A percentile compares a stretch with the other conserved stretches of the same genome.
Evolutionary conservation across 2,797 vertebrate species (phyloP).

Genomic region (Enteromius viviparus): DNA sequence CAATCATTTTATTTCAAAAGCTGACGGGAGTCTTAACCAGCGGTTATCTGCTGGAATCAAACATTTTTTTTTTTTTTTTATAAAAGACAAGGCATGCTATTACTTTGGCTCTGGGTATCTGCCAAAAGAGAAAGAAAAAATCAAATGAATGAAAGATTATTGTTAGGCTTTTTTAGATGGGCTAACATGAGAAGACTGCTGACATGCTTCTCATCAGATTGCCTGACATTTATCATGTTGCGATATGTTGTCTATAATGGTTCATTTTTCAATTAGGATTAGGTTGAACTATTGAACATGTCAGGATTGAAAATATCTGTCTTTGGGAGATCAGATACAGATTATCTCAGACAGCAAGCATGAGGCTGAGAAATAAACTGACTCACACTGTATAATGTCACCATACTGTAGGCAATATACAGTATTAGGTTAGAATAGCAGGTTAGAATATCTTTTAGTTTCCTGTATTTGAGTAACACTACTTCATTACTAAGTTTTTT

Average conservation of each 20-base stretch:
- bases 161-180: conserved; percentile 41
- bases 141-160: conserved; percentile 3
- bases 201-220: conserved; percentile 48
- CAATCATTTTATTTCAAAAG: conserved; percentile 17
- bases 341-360: conserved; percentile 24
- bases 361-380: not conserved
- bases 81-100: not conserved
- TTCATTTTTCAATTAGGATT: conserved; percentile 60
- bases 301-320: conserved; percentile 35
- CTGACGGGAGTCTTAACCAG: not conserved
- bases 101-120: conserved; percentile 20
- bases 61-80: not conserved
- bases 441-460: too few species aligned
- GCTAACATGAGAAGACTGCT: conserved; percentile 55
- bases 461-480: not conserved
- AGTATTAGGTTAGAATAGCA: too few species aligned
- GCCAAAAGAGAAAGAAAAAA: conserved; percentile 12
- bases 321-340: conserved; percentile 26
- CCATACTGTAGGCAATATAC: too few species aligned
- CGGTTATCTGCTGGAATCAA: not conserved
- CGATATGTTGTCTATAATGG: conserved; percentile 49
- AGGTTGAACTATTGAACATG: conserved; percentile 51
- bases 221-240: conserved; percentile 53
- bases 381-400: not conserved
- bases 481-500: not conserved